Percentiles rank a stretch among this genome's conserved stretches.
Evolutionary conservation across 2,888 invertebrate species (phyloP).

Genomic region (Onchidella celtica): DNA sequence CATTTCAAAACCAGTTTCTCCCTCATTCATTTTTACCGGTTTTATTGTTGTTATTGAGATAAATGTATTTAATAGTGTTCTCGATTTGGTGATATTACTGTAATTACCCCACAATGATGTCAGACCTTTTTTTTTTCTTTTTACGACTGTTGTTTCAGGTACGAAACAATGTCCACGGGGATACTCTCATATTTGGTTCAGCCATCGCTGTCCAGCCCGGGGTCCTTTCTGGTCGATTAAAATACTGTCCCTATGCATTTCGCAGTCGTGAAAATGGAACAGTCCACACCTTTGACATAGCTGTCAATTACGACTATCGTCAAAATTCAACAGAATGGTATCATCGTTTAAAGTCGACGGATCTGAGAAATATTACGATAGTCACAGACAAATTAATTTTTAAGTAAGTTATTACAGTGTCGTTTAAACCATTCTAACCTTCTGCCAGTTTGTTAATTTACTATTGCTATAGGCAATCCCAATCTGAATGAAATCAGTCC

Average conservation of each 20-base stretch:
- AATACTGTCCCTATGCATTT: conserved; percentile 74
- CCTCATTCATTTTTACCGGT: too few species aligned
- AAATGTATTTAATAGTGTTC: too few species aligned
- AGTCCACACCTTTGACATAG: conserved; percentile 69
- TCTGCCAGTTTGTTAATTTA: too few species aligned
- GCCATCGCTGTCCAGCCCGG: conserved; percentile 71
- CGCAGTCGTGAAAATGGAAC: conserved; percentile 57
- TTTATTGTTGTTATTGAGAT: too few species aligned
- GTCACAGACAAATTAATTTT: conserved; percentile 62
- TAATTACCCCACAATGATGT: too few species aligned
- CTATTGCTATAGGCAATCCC: too few species aligned
- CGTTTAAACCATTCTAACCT: background rate
- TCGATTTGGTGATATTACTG: too few species aligned
- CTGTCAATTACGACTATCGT: conserved; percentile 71
- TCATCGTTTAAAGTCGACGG: conserved; percentile 57
- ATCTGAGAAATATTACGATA: conserved; percentile 61
- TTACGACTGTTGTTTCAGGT: too few species aligned
- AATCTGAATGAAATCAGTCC: too few species aligned
- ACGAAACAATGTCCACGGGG: conserved; percentile 72
- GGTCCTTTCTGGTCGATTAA: conserved; percentile 36
- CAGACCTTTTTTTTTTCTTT: too few species aligned
- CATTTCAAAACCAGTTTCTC: too few species aligned
- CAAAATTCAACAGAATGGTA: conserved; percentile 73
- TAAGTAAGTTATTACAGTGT: conserved; percentile 65
- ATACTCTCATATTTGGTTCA: conserved; percentile 72